A percentile compares a stretch with the other conserved stretches of the same genome.
Evolutionary conservation across 1,140 invertebrate genomes (phyloP).

Genomic region (Protaetia brevitarsis): DNA sequence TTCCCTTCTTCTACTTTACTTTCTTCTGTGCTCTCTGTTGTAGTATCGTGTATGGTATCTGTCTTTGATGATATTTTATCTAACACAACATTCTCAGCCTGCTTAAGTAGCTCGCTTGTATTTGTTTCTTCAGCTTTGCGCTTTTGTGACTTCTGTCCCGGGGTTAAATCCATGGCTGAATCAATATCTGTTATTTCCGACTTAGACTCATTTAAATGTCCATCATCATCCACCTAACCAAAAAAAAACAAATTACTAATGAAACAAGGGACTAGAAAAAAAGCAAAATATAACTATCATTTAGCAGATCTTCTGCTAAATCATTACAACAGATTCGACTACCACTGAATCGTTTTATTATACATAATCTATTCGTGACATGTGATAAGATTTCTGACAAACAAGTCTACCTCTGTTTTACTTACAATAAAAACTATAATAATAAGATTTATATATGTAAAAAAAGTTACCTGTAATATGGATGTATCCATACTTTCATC

Average conservation of each 20-base stretch:
- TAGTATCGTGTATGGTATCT: slow-evolving; percentile 31
- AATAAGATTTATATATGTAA: no score
- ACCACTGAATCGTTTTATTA: slow-evolving; percentile 45
- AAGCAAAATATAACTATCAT: slow-evolving; percentile 35
- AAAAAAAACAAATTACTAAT: slow-evolving; percentile 20
- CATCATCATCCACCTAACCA: slow-evolving; percentile 45
- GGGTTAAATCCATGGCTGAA: slow-evolving; percentile 45
- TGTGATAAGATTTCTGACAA: background rate
- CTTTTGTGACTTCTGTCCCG: slow-evolving; percentile 45
- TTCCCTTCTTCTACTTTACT: slow-evolving; percentile 47
- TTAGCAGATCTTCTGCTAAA: slow-evolving; percentile 54
- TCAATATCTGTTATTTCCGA: slow-evolving; percentile 42
- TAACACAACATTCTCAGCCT: slow-evolving; percentile 61
- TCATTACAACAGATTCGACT: slow-evolving; percentile 53
- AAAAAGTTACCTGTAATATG: slow-evolving; percentile 41
- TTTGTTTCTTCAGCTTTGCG: slow-evolving; percentile 46
- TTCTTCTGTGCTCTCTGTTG: slow-evolving; percentile 18
- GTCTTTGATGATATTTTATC: slow-evolving; percentile 61
- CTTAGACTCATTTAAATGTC: slow-evolving; percentile 41
- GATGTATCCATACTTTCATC: slow-evolving; percentile 33
- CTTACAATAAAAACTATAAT: no score
- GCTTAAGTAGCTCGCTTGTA: slow-evolving; percentile 34
- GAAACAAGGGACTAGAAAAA: background rate
- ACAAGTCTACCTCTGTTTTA: slow-evolving; percentile 16
- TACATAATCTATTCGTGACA: slow-evolving; percentile 25